phyloP scores from a whole-genome alignment of 30 jellyfish, hydroid and myxozoan species.

The Rhopilema esculentum region DNA sequence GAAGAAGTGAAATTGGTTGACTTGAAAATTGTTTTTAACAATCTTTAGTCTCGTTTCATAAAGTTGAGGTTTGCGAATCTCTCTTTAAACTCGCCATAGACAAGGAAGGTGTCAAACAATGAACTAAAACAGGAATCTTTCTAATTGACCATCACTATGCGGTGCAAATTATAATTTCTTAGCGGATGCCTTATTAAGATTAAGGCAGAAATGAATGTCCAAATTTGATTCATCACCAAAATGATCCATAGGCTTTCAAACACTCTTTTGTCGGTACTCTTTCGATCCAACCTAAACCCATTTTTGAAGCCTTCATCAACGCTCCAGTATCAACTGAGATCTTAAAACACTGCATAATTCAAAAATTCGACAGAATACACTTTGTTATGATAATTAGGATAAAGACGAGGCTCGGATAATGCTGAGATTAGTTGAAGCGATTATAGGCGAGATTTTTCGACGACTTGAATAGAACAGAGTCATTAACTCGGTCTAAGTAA shows the following conservation, averaged over 20 bases:
- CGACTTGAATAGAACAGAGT: slow-evolving; percentile 27
- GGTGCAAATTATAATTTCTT: slow-evolving; percentile 72
- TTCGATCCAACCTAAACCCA: slow-evolving; percentile 49
- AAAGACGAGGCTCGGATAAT: slow-evolving; percentile 58
- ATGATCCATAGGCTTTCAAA: slow-evolving; percentile 53
- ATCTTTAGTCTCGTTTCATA: slow-evolving; percentile 28
- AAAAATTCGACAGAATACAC: slow-evolving; percentile 60
- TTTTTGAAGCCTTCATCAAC: slow-evolving; percentile 64
- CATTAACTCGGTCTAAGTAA: slow-evolving; percentile 55
- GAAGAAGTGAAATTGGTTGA: neutral
- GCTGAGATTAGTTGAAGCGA: slow-evolving; percentile 59
- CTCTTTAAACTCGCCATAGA: slow-evolving; percentile 24
- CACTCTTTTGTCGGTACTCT: slow-evolving; percentile 61
- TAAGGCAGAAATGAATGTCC: slow-evolving; percentile 53
- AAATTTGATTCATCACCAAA: slow-evolving; percentile 45
- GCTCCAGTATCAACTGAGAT: slow-evolving; percentile 57
- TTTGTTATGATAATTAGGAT: slow-evolving; percentile 71
- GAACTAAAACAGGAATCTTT: slow-evolving; percentile 63
- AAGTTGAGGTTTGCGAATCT: slow-evolving; percentile 48
- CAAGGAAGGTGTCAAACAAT: slow-evolving; percentile 72
- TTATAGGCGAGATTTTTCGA: slow-evolving; percentile 41
- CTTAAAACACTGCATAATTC: slow-evolving; percentile 59
- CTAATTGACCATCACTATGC: slow-evolving; percentile 76
- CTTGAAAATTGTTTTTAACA: slow-evolving; percentile 37
- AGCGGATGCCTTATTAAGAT: slow-evolving; percentile 74